Base-by-base conservation (phyloP, 2,113 vertebrate species). In the Sinocyclocheilus anshuiensis region DNA sequence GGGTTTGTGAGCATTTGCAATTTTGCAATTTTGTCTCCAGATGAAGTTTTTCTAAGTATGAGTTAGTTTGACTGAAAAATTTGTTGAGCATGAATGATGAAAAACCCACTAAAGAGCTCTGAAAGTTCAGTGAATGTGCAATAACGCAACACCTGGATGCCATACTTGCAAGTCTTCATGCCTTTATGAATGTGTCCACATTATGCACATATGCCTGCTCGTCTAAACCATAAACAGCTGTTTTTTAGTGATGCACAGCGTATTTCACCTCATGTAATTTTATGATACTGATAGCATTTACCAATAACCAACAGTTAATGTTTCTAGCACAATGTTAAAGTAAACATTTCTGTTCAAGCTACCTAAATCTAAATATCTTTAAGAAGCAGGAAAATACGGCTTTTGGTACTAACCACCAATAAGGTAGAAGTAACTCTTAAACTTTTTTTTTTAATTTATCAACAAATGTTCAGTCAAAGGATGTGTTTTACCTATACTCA, bases 11-110 rank as follows among this genome's bases (percentile, higher is more conserved):
- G n/a, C 84, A 59, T 84, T 59, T 91, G 85, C 88, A 92, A 78
- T 50, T 83, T 89, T 90, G 45, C 82, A 39, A 90, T 91, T 91
- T 85, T 94, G 92, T 81, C 89, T 92, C 18, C 81, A 78, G 72
- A 0, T n/a, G 0, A 45, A 84, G 89, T 91, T 91, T 72, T 39
- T 39, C 18, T 86, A 24, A 0, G 22, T 72, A n/a, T 91, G 91
- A 92, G 86, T 93, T 90, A 91, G 36, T 83, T 88, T 91, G 88
- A 87, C 85, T 88, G 91, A 77, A 76, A 85, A 87, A 74, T 33
- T 67, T 89, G 53, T 83, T 24, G 82, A 90, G 86, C 67, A 76
- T 24, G n/a, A 61, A 57, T 59, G 81, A 91, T 77, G 89, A 90
- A 76, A 16, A 29, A 59, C 63, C 16, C 53, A 67, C 22, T 26